These are phyloP conservation scores for Catostomus latipinnis DNA, from an alignment of 2,797 vertebrate genomes.

Conservation along the genomic window DNA sequence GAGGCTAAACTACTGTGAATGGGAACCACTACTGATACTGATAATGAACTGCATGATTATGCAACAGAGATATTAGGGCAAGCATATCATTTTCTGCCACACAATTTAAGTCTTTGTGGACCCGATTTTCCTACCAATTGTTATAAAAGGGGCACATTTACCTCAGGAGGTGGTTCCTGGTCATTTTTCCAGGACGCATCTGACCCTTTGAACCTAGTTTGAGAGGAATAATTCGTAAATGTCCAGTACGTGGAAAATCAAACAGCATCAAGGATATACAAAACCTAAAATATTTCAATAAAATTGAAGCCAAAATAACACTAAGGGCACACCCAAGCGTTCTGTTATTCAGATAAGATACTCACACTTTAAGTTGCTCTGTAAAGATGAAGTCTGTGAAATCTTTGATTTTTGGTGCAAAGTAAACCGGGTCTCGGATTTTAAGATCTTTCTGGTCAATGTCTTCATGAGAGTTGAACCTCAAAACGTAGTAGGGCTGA, in stretches of 20 bases:
- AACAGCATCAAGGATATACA: neutral
- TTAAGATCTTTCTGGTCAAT: constrained; percentile 81
- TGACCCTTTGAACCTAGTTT: constrained; percentile 84
- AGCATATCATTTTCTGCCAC: neutral
- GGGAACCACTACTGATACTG: neutral
- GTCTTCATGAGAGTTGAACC: constrained; percentile 86
- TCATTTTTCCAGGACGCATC: constrained; percentile 98
- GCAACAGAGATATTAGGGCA: neutral
- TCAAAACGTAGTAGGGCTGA: constrained; percentile 89
- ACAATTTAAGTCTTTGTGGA: constrained; percentile 6
- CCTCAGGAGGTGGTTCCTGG: constrained; percentile 90
- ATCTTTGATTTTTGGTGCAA: constrained; percentile 85
- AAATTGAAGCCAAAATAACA: neutral
- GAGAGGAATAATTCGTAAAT: neutral
- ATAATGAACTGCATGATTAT: neutral
- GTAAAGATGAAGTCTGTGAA: constrained; percentile 91
- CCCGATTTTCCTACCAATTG: constrained; percentile 6
- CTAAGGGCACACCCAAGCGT: neutral
- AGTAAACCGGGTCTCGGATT: constrained; percentile 83
- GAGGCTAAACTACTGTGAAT: neutral
- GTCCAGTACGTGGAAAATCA: neutral
- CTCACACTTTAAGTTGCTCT: constrained; percentile 86
- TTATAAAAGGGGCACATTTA: constrained; percentile 63
- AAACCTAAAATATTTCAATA: neutral
- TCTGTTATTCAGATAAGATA: constrained; percentile 34